These are phyloP conservation scores for Drosophila buzzatii DNA, from an alignment of 2,888 invertebrate genomes.

Conservation along the genomic window DNA sequence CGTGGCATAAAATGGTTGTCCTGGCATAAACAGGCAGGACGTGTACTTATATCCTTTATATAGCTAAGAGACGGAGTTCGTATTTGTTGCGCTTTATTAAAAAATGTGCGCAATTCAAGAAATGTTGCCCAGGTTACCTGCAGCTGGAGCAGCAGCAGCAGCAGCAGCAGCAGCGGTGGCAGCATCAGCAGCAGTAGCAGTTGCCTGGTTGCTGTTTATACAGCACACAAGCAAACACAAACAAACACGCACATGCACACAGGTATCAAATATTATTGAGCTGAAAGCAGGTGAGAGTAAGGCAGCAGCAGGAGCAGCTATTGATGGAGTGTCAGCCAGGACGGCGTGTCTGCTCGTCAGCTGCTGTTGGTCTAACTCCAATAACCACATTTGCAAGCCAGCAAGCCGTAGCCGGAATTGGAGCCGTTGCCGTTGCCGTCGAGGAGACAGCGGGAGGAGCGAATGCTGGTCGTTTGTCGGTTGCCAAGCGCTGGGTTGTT, in stretches of 20 bases:
- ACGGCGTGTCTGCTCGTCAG: constrained; percentile 25
- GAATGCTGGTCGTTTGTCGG: constrained; percentile 35
- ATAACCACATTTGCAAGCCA: constrained; percentile 62
- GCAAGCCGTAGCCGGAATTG: constrained; percentile 13
- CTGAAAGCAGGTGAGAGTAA: constrained; percentile 20
- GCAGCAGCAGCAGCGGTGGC: neutral
- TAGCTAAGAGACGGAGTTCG: constrained; percentile 24
- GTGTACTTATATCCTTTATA: constrained; percentile 50
- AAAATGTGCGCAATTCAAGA: constrained; percentile 73
- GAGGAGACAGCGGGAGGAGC: constrained; percentile 4
- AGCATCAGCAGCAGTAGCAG: constrained; percentile 1
- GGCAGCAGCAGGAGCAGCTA: neutral
- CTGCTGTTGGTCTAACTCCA: constrained; percentile 59
- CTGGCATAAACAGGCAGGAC: constrained; percentile 26
- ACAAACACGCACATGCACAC: constrained; percentile 28
- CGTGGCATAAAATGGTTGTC: constrained; percentile 46
- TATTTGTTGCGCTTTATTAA: constrained; percentile 72
- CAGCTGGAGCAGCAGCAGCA: constrained; percentile 16
- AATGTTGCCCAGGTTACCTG: constrained; percentile 54
- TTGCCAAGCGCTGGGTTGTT: constrained; percentile 60
- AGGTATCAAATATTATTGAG: constrained; percentile 76
- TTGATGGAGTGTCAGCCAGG: constrained; percentile 21
- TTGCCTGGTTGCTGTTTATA: constrained; percentile 22
- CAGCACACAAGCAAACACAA: constrained; percentile 12
- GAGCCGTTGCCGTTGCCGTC: neutral